Percentiles rank a stretch among this genome's conserved stretches.
These are phyloP conservation scores for Noctua janthina DNA, from an alignment of 2,888 invertebrate genomes.

Conservation along the genomic window DNA sequence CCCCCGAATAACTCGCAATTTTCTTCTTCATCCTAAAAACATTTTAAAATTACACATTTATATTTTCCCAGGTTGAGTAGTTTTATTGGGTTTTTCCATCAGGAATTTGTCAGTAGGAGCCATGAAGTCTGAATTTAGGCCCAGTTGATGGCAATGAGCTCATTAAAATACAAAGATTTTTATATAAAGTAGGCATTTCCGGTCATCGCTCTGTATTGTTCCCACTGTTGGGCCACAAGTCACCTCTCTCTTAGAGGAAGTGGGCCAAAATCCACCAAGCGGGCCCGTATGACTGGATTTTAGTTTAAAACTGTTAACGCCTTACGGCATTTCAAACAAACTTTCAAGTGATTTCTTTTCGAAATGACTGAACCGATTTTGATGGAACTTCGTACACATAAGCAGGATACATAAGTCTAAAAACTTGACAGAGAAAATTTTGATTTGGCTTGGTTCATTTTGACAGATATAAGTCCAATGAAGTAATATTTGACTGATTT, in stretches of 20 bases:
- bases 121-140: background rate
- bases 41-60: background rate
- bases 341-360: no score
- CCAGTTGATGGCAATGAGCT: no score
- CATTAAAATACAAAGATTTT: background rate
- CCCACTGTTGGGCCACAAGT: background rate
- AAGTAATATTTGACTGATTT: background rate
- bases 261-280: background rate
- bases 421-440: no score
- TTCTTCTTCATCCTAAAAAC: conserved; percentile 27
- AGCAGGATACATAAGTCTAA: no score
- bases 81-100: background rate
- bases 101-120: background rate
- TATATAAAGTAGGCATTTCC: background rate
- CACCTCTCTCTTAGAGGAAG: background rate
- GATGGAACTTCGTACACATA: no score
- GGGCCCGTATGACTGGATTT: background rate
- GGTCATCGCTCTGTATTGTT: background rate
- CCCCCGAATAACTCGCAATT: conserved; percentile 24
- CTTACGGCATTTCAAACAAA: no score
- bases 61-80: background rate
- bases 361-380: no score
- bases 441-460: background rate
- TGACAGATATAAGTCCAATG: background rate
- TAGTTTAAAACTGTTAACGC: background rate